Evolutionary conservation across 2,888 invertebrate species (phyloP), one percentile per base, ranked within the genome.

Genomic region (Orthosia cruda): DNA sequence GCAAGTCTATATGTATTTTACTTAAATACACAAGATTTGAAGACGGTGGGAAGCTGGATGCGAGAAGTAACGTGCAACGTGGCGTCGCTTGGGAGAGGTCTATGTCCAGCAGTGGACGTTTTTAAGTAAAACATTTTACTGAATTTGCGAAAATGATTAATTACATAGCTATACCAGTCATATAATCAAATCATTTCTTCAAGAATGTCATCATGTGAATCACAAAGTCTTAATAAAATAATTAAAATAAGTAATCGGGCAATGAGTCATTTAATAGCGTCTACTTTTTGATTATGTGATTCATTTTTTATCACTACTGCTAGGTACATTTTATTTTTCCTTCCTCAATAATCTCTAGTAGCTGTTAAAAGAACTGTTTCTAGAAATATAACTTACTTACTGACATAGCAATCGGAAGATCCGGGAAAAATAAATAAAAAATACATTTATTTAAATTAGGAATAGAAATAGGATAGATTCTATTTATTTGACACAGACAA

Each of bases 191-290:
- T 23, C 15, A 55, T 26, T 23, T 55, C 23, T 12, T 11, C 23
- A 23, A 45, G 23, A 23, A 12, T 32, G 0, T 20, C 52, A n/a
- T 12, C 11, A 45, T 45, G 55, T 71, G 70, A 70, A 49, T 68
- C 55, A 47, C 16, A 15, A 20, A 32, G 15, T 20, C 32, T 68
- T n/a, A 32, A 69, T 49, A 49, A 18, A 55, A 20, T 11, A 26
- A 55, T 71, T 47, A 20, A 49, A 18, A 50, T 20, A 20, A 23
- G 23, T 45, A 16, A 13, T 58, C 26, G 18, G 26, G 9, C 13
- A 71, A 50, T 72, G 58, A 72, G 9, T 72, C 58, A 72, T 52
- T 23, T 45, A 16, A 50, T 50, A 40, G 40, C 40, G 50, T 23
- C 20, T 4, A 26, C 13, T 71, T 57, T 71, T 71, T 13, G 1